Base-by-base conservation (phyloP, 2,888 invertebrate species). In the Yponomeuta sedellus region DNA sequence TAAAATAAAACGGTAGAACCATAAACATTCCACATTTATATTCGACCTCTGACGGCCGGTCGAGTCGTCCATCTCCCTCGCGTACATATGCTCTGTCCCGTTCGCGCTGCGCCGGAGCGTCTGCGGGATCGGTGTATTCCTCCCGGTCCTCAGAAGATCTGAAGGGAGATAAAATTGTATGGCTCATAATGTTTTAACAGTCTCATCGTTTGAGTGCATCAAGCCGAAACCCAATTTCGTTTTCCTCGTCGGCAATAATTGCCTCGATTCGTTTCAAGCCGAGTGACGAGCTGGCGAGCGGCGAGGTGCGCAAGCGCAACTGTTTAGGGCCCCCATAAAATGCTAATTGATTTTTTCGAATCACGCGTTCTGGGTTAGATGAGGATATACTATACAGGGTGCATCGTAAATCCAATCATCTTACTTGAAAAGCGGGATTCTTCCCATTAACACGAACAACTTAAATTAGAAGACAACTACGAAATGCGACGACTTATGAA, bases 1-100 rank as follows among this genome's bases (percentile, higher is more conserved):
- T 86, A 90, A 91, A 91, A 90, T 88, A 90, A 90, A 90, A 89
- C 90, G 88, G 89, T 88, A 88, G 88, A 89, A 86, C 88, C 88
- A 91, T 91, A 91, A 91, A 91, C 91, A 90, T 91, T 91, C 91
- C 90, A 89, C 88, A 83, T 89, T 90, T 86, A 88, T 86, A 88
- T 89, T 88, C 89, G 89, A 88, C 88, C 89, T 89, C 90, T 86
- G 86, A 77, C 82, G 83, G 84, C 80, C 85, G 84, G 80, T 76
- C 77, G 76, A 73, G 72, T 74, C 68, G 61, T 68, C 69, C 69
- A 64, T 82, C 85, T 75, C 79, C 71, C 75, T 86, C 73, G 66
- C 70, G 69, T 80, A 52, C 71, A 68, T 22, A 67, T 72, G 59
- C 61, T 72, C 68, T 70, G 72, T 90, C 89, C 74, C 82, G 68